Base-by-base conservation (phyloP, 2,888 invertebrate species). In the Endomychus coccineus region DNA sequence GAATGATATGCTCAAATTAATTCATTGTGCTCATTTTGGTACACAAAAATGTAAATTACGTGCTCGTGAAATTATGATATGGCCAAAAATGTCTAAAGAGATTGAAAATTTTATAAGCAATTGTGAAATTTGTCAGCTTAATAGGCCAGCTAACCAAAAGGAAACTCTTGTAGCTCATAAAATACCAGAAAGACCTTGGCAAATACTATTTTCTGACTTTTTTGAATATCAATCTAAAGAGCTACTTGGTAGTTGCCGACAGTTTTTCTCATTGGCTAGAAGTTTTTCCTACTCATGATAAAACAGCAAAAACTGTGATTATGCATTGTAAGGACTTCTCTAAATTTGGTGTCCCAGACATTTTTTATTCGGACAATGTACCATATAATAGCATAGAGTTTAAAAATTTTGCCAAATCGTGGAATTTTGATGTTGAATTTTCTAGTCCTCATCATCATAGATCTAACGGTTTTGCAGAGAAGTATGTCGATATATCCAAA, bases 191-290 rank as follows among this genome's bases (percentile, higher is more conserved):
- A 21, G 43, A 19, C 45, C 50, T 5, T 54, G 35, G 16, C 25
- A 40, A 33, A 33, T 25, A 15, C n/a, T 25, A 12, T 40, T 39
- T 16, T 32, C 39, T 21, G 46, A 52, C 38, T 42, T 50, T 32
- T 42, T 42, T 17, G 40, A 51, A 30, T 37, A 40, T 33, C 32
- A 22, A 4, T 38, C 39, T 16, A 42, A 43, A 24, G n/a, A 37
- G 42, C 27, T 54, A 49, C 38, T 37, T 56, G 19, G 28, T 56
- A 6, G 27, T 51, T 19, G 42, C 48, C 11, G 53, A 54, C 36
- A 43, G 39, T 23, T 52, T 40, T 16, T 44, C 42, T 19, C 48
- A 51, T 32, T 51, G 37, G 35, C 30, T 46, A 16, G 49, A 52
- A 33, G 33, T 46, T 11, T 32, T 40, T 10, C 23, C 21, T 7